Base-by-base conservation (phyloP, 2,113 vertebrate species). In the Acrocephalus arundinaceus region DNA sequence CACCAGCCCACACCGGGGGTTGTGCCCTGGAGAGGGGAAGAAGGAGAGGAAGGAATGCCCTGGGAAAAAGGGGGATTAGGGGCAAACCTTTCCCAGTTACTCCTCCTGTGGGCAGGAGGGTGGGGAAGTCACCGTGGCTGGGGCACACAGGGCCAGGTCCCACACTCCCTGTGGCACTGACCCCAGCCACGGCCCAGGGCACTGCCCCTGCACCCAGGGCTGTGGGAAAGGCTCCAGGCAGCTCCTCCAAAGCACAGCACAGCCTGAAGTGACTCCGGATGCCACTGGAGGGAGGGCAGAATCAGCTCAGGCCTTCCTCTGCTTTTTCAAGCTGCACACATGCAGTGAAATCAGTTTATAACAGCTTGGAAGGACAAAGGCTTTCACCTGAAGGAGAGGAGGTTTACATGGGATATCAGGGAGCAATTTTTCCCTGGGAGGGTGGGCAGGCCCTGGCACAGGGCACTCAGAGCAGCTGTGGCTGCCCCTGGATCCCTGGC, bases 241-340 rank as follows among this genome's bases (percentile, higher is more conserved):
- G 18, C 39, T n/a, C 27, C 54, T 68, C 43, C 77, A 37, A 25
- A n/a, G 23, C 65, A 7, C 0, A 3, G 20, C 21, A 2, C 11
- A 61, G 55, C 65, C 24, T 3, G 1, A 3, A 46, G 55, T 66
- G 82, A 46, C 30, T 68, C 37, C 0, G 0, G 30, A 2, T 58
- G 35, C 33, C 90, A n/a, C 27, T 0, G 1, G 12, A 71, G 51
- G 46, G 80, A 66, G 48, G 45, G 45, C 22, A 84, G 11, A 54
- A 71, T 13, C 52, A 45, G 62, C 49, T 76, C 41, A 30, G 24
- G 57, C n/a, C 6, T 27, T 55, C 33, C 46, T 67, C 49, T 89
- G 57, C 9, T n/a, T 43, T 52, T 52, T 23, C 68, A 52, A 22
- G 35, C 49, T 61, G 33, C 63, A n/a, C 21, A 48, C 4, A 24